phyloP scores from a whole-genome alignment of 2,888 invertebrate genomes.

The Agrilus mali region DNA sequence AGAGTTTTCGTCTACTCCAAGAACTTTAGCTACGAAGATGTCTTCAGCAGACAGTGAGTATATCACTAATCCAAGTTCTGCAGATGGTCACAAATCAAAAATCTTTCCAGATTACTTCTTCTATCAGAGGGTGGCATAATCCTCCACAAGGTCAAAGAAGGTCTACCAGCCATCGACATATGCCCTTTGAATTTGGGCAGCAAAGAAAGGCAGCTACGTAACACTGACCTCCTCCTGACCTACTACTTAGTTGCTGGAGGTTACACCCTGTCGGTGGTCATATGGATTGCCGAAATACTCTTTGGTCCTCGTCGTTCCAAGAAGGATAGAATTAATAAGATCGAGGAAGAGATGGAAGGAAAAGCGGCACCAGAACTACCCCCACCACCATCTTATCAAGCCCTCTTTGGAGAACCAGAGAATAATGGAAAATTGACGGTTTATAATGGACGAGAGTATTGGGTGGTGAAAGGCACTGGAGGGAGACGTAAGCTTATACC shows the following conservation, averaged over 20 bases:
- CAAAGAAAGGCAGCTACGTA: constrained; percentile 57
- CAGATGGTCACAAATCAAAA: background rate
- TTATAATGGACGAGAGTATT: constrained; percentile 66
- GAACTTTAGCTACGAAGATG: constrained; percentile 38
- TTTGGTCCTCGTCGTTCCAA: background rate
- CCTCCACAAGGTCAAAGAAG: constrained; percentile 42
- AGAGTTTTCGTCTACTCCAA: constrained; percentile 56
- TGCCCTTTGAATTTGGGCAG: constrained; percentile 66
- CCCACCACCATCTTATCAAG: constrained; percentile 56
- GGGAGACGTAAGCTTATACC: constrained; percentile 61
- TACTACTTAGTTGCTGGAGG: constrained; percentile 58
- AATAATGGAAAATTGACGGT: constrained; percentile 8
- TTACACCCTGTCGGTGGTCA: constrained; percentile 43
- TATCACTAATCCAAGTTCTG: background rate
- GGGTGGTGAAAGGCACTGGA: constrained; percentile 46
- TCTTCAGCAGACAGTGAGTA: constrained; percentile 55
- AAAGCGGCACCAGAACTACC: constrained; percentile 8
- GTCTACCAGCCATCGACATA: constrained; percentile 55
- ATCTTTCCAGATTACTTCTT: constrained; percentile 40
- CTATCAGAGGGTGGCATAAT: constrained; percentile 61
- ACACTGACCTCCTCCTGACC: constrained; percentile 61
- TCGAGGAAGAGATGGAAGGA: background rate
- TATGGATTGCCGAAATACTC: constrained; percentile 49
- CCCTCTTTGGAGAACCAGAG: constrained; percentile 38
- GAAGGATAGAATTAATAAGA: constrained; percentile 2